Conservation (phyloP, 2,113 vertebrate species). For the Sceloporus undulatus region DNA sequence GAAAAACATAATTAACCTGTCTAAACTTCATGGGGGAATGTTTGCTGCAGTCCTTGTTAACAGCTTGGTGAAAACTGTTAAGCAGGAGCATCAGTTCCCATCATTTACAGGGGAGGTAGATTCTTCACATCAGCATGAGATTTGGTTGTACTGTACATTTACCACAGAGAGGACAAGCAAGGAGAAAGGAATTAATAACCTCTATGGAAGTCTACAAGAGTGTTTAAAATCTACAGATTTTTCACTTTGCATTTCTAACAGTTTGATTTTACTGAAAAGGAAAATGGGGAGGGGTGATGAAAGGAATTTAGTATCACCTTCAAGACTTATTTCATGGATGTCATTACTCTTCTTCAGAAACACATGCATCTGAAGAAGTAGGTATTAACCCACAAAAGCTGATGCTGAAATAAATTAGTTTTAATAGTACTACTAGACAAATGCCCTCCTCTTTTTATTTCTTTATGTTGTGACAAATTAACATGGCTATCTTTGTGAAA, state of each 20-base stretch:
- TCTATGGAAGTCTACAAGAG: not conserved
- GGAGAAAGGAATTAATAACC: not conserved
- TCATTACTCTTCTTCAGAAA: no score
- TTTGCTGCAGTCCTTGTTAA: conserved; percentile 73
- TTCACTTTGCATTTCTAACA: not conserved
- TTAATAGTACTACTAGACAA: not conserved
- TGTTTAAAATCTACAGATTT: not conserved
- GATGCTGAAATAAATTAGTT: no score
- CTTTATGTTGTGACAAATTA: no score
- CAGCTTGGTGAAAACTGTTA: conserved; percentile 63
- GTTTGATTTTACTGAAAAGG: no score
- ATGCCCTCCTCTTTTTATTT: no score
- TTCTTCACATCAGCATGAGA: conserved; percentile 4
- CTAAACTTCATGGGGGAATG: conserved; percentile 65
- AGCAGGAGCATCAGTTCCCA: conserved; percentile 36
- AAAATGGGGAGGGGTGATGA: no score
- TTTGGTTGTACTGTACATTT: not conserved
- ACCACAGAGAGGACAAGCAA: not conserved
- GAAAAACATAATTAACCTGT: conserved; percentile 72
- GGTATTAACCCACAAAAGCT: no score
- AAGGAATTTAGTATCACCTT: no score
- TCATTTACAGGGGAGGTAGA: not conserved
- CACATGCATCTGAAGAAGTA: no score
- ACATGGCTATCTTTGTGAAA: no score
- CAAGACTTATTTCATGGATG: no score